These are phyloP conservation scores for Machaerirhynchus nigripectus DNA, from an alignment of 2,113 vertebrate genomes.

Conservation along the genomic window DNA sequence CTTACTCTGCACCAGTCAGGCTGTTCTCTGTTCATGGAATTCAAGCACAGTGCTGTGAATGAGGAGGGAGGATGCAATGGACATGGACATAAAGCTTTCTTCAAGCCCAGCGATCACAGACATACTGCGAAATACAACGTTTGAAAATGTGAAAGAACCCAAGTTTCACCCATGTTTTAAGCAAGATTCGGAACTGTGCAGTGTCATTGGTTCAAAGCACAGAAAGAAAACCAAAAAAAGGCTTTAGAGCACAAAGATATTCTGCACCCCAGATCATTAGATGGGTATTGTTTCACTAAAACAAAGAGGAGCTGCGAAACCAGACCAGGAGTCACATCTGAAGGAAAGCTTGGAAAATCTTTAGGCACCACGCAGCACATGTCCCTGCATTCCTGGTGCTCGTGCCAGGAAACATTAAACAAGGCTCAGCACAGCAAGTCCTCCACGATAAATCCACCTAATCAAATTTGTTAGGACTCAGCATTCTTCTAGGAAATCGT, in stretches of 20 bases:
- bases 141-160: not conserved
- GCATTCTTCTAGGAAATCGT: slow-evolving; percentile 5
- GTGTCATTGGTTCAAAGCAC: not conserved
- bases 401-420: not conserved
- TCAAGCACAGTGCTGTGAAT: not conserved
- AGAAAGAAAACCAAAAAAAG: not conserved
- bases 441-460: not conserved
- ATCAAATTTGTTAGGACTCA: not conserved
- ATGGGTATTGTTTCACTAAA: not conserved
- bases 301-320: not conserved
- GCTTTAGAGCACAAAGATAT: not conserved
- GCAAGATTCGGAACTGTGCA: not conserved
- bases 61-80: slow-evolving; percentile 6
- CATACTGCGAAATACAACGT: not conserved
- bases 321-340: not conserved
- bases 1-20: slow-evolving; percentile 72
- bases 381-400: not conserved
- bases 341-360: not conserved
- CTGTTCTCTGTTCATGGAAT: slow-evolving; percentile 26
- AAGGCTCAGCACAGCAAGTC: not conserved
- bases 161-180: not conserved
- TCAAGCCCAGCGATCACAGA: not conserved
- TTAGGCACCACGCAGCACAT: not conserved
- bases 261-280: not conserved
- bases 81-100: not conserved